Base-by-base conservation (phyloP, 2,113 vertebrate species). In the Tragelaphus imberbis region DNA sequence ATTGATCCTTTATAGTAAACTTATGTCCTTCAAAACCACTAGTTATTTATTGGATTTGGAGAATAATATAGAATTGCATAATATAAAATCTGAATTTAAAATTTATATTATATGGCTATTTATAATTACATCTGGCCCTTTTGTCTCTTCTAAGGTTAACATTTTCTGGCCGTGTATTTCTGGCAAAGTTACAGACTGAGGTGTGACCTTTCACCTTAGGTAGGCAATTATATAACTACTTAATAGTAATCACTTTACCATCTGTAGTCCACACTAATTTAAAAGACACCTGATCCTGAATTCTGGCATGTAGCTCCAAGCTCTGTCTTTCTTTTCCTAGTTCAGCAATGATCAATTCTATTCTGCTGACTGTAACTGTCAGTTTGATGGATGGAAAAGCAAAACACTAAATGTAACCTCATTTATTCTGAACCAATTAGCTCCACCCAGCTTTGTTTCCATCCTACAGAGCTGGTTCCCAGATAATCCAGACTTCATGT, bases 231-330 rank as follows among this genome's bases (percentile, higher is more conserved):
- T 44, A 36, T 88, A 75, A 92, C 59, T 93, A 65, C 33, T 92
- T 96, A 84, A 33, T 51, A 61, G 63, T 87, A 95, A 94, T 92
- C n/a, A n/a, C 27, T 97, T 95, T 79, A 84, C 53, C 65, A 81
- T 97, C 33, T 93, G 80, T 30, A 77, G 19, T 90, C 21, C 33
- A 87, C 63, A 90, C 33, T 95, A 68, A 95, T 65, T 84, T 87
- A 92, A 91, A 87, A 84, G 84, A 84, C 71, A 96, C 27, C 21
- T 65, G 71, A 90, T 88, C 47, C 85, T 88, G 27, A 77, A 16
- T 91, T 84, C 81, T 96, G 86, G 56, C 86, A 58, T 19, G 25
- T 68, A 77, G 49, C 23, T 85, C 56, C 36, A 89, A 65, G 27
- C n/a, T 40, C 15, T 95, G 80, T 81, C 25, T 92, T 88, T 91